Evolutionary conservation across 2,888 invertebrate genomes (phyloP).

Genomic region (Leptothorax acervorum): DNA sequence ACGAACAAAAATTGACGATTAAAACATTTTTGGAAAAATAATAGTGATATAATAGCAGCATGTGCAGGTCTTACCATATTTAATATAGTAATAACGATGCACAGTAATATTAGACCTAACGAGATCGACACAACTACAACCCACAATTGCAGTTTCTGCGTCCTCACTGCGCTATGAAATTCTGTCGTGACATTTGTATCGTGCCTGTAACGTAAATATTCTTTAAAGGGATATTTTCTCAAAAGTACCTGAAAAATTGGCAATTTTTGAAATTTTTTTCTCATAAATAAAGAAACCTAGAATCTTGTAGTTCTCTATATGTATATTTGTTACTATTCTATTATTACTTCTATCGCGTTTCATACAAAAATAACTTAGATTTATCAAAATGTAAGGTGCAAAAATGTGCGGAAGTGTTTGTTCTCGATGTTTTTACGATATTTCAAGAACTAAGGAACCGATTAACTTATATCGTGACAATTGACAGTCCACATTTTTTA

Average conservation of each 20-base stretch:
- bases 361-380: too few relatives aligned
- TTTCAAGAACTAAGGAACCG: neutral
- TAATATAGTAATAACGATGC: conserved; percentile 64
- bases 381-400: too few relatives aligned
- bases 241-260: neutral
- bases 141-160: conserved; percentile 72
- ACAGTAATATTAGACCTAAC: conserved; percentile 73
- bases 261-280: neutral
- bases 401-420: too few relatives aligned
- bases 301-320: neutral
- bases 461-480: neutral
- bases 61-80: conserved; percentile 60
- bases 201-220: conserved; percentile 57
- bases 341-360: too few relatives aligned
- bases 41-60: neutral
- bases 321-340: neutral
- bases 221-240: neutral
- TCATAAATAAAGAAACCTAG: neutral
- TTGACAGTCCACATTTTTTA: neutral
- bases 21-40: neutral
- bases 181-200: conserved; percentile 68
- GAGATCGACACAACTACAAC: conserved; percentile 73
- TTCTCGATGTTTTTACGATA: neutral
- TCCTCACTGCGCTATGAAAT: conserved; percentile 66
- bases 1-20: conserved; percentile 41